Evolutionary conservation across 2,113 vertebrate species (phyloP).

Genomic region (Neolamprologus sp.): DNA sequence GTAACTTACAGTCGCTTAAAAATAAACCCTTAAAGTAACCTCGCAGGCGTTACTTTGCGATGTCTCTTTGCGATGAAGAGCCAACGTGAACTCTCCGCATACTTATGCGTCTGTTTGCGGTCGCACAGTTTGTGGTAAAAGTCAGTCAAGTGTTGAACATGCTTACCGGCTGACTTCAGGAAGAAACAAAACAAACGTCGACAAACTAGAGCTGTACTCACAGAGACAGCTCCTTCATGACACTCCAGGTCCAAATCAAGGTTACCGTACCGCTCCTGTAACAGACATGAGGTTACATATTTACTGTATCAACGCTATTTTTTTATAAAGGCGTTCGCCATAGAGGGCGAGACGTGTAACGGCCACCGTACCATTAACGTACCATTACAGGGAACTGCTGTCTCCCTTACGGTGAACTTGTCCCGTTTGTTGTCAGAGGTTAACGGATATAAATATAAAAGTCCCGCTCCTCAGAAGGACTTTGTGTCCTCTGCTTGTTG

Average conservation of each 20-base stretch:
- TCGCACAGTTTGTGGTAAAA: too few relatives aligned
- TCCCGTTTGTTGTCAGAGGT: not conserved
- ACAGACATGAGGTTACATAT: not conserved
- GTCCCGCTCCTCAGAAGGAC: not conserved
- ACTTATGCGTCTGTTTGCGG: not conserved
- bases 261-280: slow-evolving; percentile 38
- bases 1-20: not conserved
- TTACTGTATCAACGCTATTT: not conserved
- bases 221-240: slow-evolving; percentile 14
- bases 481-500: not conserved
- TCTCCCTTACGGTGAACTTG: not conserved
- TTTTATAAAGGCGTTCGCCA: not conserved
- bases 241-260: slow-evolving; percentile 47
- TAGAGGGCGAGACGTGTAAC: not conserved
- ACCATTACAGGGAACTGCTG: not conserved
- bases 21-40: not conserved
- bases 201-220: not conserved
- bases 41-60: not conserved
- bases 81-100: not conserved
- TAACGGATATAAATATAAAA: not conserved
- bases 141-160: not conserved
- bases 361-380: not conserved
- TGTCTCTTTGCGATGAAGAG: not conserved
- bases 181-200: not conserved
- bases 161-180: not conserved